phyloP scores from a whole-genome alignment of 2,113 vertebrate genomes.

The Pycnonotus jocosus region DNA sequence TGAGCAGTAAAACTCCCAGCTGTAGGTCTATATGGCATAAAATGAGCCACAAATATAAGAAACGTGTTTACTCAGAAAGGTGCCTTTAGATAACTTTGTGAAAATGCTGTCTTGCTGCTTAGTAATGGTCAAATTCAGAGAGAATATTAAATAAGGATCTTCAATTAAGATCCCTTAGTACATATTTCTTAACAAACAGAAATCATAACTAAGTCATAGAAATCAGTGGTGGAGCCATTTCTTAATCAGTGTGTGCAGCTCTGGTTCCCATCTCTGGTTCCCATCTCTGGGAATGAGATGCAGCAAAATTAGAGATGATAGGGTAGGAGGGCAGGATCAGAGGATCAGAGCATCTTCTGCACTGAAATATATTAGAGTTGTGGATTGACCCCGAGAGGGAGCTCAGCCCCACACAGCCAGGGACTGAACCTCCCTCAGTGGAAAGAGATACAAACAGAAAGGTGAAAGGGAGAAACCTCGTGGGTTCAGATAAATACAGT shows the following conservation, averaged over 20 bases:
- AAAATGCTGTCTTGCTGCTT: not conserved
- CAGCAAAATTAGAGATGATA: not conserved
- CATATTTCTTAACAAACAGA: not conserved
- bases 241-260: not conserved
- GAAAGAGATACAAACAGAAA: not conserved
- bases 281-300: not conserved
- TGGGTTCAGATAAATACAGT: not conserved
- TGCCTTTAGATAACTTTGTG: not conserved
- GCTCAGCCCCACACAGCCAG: not conserved
- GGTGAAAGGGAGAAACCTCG: not conserved
- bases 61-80: not conserved
- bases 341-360: not conserved
- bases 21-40: not conserved
- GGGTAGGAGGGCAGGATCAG: not conserved
- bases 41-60: not conserved
- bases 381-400: not conserved
- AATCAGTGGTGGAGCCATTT: not conserved
- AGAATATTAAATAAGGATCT: not conserved
- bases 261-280: too few species aligned
- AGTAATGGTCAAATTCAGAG: not conserved
- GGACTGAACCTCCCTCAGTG: accelerated
- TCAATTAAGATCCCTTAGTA: not conserved
- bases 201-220: not conserved
- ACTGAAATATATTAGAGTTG: not conserved
- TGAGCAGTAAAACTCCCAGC: not conserved